Evolutionary conservation across 2,888 invertebrate genomes (phyloP).

Genomic region (Leptarthrus brevirostris): DNA sequence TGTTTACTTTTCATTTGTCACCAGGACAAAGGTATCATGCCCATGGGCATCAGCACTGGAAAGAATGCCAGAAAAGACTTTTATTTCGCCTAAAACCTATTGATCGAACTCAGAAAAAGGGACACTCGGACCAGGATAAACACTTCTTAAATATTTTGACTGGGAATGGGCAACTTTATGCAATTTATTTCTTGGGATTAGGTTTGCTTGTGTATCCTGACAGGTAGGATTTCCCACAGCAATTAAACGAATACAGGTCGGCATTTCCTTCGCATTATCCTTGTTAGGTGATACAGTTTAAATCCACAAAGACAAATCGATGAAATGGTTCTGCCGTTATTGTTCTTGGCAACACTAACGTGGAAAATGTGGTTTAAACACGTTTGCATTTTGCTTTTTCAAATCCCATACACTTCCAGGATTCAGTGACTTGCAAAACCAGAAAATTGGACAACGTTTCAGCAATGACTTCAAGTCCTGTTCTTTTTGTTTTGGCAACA

Average conservation of each 20-base stretch:
- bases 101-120: constrained; percentile 37
- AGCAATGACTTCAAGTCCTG: too few species aligned
- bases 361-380: not conserved
- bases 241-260: constrained; percentile 31
- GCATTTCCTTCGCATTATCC: not conserved
- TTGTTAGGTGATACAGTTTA: constrained; percentile 1
- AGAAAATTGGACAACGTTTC: too few species aligned
- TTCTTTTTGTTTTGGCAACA: too few species aligned
- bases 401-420: too few species aligned
- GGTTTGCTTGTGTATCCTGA: constrained; percentile 21
- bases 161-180: constrained; percentile 50
- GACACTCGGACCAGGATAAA: constrained; percentile 46
- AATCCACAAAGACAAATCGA: constrained; percentile 44
- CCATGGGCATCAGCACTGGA: constrained; percentile 49
- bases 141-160: constrained; percentile 52
- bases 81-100: constrained; percentile 42
- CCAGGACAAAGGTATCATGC: constrained; percentile 48
- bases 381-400: not conserved
- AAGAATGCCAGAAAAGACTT: constrained; percentile 37
- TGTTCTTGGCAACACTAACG: not conserved
- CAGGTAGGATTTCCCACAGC: constrained; percentile 50
- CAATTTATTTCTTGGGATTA: constrained; percentile 51
- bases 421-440: too few species aligned
- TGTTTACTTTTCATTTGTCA: constrained; percentile 52
- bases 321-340: constrained; percentile 20